Conservation (phyloP, 1,140 invertebrate genomes). For the Drosophila bifasciata region DNA sequence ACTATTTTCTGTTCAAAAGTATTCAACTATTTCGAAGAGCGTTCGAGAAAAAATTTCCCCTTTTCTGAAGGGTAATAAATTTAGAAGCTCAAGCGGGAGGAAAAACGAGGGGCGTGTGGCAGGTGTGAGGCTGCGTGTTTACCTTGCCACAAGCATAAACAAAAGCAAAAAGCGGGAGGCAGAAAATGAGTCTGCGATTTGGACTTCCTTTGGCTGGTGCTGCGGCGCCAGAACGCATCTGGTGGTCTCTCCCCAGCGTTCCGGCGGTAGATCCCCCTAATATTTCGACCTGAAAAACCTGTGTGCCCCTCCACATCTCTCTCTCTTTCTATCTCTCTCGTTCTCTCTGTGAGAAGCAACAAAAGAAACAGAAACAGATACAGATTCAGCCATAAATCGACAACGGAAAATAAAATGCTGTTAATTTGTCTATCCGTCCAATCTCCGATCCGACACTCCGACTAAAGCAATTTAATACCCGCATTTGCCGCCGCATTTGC, state of each 20-base stretch:
- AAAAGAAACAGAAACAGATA: slow-evolving; percentile 14
- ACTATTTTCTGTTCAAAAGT: slow-evolving; percentile 65
- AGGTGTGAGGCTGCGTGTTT: slow-evolving; percentile 60
- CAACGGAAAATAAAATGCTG: slow-evolving; percentile 56
- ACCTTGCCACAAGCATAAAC: slow-evolving; percentile 70
- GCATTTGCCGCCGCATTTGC: slow-evolving; percentile 31
- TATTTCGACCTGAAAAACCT: slow-evolving; percentile 43
- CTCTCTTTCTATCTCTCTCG: not conserved
- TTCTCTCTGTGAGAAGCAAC: slow-evolving; percentile 2
- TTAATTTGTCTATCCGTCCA: slow-evolving; percentile 72
- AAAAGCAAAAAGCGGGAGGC: slow-evolving; percentile 41
- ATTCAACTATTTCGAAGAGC: slow-evolving; percentile 55
- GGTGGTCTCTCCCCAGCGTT: slow-evolving; percentile 7
- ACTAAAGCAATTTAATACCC: slow-evolving; percentile 71
- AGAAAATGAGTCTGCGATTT: slow-evolving; percentile 66
- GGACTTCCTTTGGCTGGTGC: slow-evolving; percentile 63
- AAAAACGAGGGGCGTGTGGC: not conserved
- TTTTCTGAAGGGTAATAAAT: slow-evolving; percentile 70
- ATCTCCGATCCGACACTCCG: slow-evolving; percentile 40
- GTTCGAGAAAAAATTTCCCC: slow-evolving; percentile 58
- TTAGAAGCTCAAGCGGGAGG: slow-evolving; percentile 14
- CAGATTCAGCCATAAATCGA: slow-evolving; percentile 43
- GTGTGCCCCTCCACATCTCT: slow-evolving; percentile 25
- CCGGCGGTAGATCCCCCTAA: slow-evolving; percentile 50
- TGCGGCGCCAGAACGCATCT: slow-evolving; percentile 64